Evolutionary conservation across 2,113 vertebrate genomes (phyloP).

Genomic region (Pterocles burchelli): DNA sequence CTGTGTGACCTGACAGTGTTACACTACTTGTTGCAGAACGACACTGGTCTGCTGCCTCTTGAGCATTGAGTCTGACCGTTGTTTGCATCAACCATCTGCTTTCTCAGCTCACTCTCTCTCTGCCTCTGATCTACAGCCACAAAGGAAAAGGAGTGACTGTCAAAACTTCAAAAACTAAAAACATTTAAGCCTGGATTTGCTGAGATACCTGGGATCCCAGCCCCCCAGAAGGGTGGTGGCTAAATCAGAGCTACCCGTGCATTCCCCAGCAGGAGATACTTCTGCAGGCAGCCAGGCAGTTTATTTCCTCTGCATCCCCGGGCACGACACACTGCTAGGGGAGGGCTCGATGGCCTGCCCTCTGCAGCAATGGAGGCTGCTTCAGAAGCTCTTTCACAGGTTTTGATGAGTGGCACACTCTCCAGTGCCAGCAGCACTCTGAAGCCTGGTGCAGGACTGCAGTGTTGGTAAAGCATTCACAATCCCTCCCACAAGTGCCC

Average conservation of each 20-base stretch:
- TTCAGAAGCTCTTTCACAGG: background rate
- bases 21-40: background rate
- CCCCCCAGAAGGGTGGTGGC: background rate
- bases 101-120: background rate
- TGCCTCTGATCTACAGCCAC: background rate
- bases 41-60: background rate
- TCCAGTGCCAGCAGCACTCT: background rate
- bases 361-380: rapidly evolving
- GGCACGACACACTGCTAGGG: background rate
- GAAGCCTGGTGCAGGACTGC: background rate
- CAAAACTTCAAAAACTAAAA: background rate
- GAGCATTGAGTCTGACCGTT: background rate
- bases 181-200: background rate
- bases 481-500: background rate
- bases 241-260: background rate
- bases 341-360: background rate
- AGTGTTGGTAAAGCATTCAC: background rate
- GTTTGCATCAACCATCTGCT: background rate
- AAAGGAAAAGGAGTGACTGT: background rate
- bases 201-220: background rate
- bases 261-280: background rate
- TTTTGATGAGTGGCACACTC: background rate
- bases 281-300: background rate
- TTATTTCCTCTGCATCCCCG: background rate
- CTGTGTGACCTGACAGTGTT: background rate